phyloP scores from a whole-genome alignment of 2,113 vertebrate genomes.

The Tapirus terrestris region DNA sequence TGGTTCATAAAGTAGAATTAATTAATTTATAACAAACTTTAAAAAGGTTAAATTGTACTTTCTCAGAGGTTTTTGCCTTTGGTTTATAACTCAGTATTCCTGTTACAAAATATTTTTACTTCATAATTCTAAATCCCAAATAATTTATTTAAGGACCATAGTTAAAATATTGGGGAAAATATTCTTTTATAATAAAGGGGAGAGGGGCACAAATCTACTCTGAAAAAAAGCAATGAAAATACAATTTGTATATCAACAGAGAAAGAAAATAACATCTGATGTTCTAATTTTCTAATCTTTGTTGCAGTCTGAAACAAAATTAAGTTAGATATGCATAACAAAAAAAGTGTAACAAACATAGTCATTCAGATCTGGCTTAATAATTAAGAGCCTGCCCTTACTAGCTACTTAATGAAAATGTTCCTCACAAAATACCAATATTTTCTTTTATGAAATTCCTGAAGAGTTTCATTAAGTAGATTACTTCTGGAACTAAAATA shows the following conservation, averaged over 20 bases:
- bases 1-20: background rate
- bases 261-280: slow-evolving; percentile 4
- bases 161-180: background rate
- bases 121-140: background rate
- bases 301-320: background rate
- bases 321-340: background rate
- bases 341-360: background rate
- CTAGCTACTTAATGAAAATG: background rate
- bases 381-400: background rate
- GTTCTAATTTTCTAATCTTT: background rate
- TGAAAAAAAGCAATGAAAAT: background rate
- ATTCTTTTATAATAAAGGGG: background rate
- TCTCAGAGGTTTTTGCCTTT: background rate
- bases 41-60: background rate
- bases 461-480: background rate
- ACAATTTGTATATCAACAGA: background rate
- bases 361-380: background rate
- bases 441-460: slow-evolving; percentile 29
- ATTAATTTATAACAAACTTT: background rate
- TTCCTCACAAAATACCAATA: background rate
- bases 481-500: slow-evolving; percentile 4
- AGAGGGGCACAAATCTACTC: background rate
- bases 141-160: background rate
- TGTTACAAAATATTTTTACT: background rate
- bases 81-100: background rate